A percentile compares a stretch with the other conserved stretches of the same genome.
Evolutionary conservation across 92 coral and sea anemone species (phyloP).

Genomic region (Montipora capitata): DNA sequence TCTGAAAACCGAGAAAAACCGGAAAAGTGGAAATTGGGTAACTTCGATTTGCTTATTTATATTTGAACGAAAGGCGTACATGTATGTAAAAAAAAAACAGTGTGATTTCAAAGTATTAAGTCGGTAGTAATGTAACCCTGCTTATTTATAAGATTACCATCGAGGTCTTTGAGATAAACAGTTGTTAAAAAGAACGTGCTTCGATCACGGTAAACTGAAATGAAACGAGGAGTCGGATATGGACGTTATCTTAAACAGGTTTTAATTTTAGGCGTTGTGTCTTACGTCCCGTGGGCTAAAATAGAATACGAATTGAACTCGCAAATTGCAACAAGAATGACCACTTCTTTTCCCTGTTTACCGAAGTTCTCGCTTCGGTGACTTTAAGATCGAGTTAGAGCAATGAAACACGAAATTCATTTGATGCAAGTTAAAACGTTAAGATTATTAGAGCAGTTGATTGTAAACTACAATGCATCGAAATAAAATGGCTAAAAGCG

Average conservation of each 20-base stretch:
- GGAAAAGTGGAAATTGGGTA: no score
- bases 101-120: background rate
- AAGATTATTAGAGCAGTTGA: slow-evolving; percentile 5
- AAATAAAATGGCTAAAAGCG: slow-evolving; percentile 18
- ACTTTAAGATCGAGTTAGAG: background rate
- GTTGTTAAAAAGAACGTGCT: background rate
- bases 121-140: slow-evolving; percentile 4
- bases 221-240: background rate
- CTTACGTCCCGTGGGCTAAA: no score
- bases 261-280: background rate
- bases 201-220: background rate
- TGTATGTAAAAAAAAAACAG: slow-evolving; percentile 20
- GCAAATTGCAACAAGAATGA: background rate
- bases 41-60: background rate
- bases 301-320: no score
- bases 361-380: slow-evolving; percentile 30
- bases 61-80: background rate
- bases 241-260: background rate
- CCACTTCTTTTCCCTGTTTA: slow-evolving; percentile 5
- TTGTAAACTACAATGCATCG: slow-evolving; percentile 26
- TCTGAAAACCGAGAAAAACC: no score
- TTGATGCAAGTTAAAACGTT: slow-evolving; percentile 6
- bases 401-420: slow-evolving; percentile 1
- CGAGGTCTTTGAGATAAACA: background rate
- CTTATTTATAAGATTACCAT: background rate